phyloP scores from a whole-genome alignment of 1,140 invertebrate genomes.

The Heliothis subflexa region DNA sequence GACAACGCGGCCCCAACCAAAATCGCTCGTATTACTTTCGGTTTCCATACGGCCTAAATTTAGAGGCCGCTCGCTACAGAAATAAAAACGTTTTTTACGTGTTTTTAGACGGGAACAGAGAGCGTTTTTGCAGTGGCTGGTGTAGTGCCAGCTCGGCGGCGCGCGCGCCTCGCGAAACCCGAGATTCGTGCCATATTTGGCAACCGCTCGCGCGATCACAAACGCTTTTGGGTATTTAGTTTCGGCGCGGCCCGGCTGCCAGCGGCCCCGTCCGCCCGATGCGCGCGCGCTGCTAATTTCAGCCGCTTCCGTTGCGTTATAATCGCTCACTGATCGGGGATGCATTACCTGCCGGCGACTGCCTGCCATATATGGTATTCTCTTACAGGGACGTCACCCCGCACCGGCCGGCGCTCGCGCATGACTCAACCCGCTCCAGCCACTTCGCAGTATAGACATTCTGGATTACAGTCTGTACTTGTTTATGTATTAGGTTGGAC shows the following conservation, averaged over 20 bases:
- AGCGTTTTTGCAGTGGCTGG: slow-evolving; percentile 67
- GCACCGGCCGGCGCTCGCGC: background rate
- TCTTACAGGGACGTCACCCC: slow-evolving; percentile 56
- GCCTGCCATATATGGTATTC: slow-evolving; percentile 70
- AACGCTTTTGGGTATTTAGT: slow-evolving; percentile 83
- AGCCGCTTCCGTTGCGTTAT: slow-evolving; percentile 59
- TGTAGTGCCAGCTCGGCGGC: slow-evolving; percentile 68
- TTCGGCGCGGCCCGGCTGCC: slow-evolving; percentile 65
- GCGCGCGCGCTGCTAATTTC: slow-evolving; percentile 60
- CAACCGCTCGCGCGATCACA: slow-evolving; percentile 66
- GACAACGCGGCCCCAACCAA: slow-evolving; percentile 80
- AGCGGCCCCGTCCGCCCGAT: slow-evolving; percentile 53
- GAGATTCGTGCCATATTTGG: slow-evolving; percentile 83
- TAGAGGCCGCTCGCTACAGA: slow-evolving; percentile 83
- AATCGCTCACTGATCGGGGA: slow-evolving; percentile 51
- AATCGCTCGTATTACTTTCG: slow-evolving; percentile 82
- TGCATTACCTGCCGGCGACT: slow-evolving; percentile 61
- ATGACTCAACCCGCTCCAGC: slow-evolving; percentile 7
- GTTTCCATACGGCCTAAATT: slow-evolving; percentile 84
- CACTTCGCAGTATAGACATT: background rate
- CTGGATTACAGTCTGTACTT: slow-evolving; percentile 15
- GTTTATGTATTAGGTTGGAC: slow-evolving; percentile 2
- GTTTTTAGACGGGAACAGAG: slow-evolving; percentile 83
- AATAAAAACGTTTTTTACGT: slow-evolving; percentile 85
- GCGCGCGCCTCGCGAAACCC: slow-evolving; percentile 68